Percentiles rank a stretch among this genome's conserved stretches.
These are phyloP conservation scores for Atrina japonica DNA, from an alignment of 2,888 invertebrate genomes.

Conservation along the genomic window DNA sequence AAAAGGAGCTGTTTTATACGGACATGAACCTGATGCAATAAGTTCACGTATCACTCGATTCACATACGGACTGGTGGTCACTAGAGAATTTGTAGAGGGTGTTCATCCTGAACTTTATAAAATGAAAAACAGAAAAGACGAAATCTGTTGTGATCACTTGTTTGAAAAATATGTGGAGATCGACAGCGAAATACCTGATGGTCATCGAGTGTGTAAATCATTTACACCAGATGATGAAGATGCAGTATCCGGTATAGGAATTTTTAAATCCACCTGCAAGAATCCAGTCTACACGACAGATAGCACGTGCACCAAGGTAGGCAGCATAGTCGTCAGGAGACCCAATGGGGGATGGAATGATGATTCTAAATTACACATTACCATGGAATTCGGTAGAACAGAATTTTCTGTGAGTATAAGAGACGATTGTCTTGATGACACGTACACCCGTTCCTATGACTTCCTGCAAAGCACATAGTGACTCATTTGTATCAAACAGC, in stretches of 20 bases:
- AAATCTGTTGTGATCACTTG: slow-evolving; percentile 6
- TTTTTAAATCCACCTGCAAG: neutral
- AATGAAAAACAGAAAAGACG: neutral
- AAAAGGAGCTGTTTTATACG: slow-evolving; percentile 33
- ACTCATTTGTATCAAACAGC: no score
- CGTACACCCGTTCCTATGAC: slow-evolving; percentile 30
- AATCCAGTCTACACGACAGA: slow-evolving; percentile 15
- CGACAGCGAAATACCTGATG: slow-evolving; percentile 25
- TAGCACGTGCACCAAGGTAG: slow-evolving; percentile 11
- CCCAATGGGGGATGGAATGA: slow-evolving; percentile 32
- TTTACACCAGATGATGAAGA: slow-evolving; percentile 28
- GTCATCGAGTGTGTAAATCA: neutral
- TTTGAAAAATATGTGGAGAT: slow-evolving; percentile 23
- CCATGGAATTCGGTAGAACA: slow-evolving; percentile 32
- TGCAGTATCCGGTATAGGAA: slow-evolving; percentile 12
- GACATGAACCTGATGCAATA: slow-evolving; percentile 23
- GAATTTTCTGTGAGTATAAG: slow-evolving; percentile 23
- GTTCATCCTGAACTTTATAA: slow-evolving; percentile 28
- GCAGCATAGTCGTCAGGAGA: slow-evolving; percentile 12
- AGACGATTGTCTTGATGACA: slow-evolving; percentile 34
- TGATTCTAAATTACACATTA: slow-evolving; percentile 9
- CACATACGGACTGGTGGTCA: slow-evolving; percentile 22
- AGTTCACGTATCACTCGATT: slow-evolving; percentile 25
- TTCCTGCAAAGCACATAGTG: no score
- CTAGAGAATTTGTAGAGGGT: neutral